phyloP scores from a whole-genome alignment of 2,113 vertebrate genomes.

The Psephotus haematonotus region DNA sequence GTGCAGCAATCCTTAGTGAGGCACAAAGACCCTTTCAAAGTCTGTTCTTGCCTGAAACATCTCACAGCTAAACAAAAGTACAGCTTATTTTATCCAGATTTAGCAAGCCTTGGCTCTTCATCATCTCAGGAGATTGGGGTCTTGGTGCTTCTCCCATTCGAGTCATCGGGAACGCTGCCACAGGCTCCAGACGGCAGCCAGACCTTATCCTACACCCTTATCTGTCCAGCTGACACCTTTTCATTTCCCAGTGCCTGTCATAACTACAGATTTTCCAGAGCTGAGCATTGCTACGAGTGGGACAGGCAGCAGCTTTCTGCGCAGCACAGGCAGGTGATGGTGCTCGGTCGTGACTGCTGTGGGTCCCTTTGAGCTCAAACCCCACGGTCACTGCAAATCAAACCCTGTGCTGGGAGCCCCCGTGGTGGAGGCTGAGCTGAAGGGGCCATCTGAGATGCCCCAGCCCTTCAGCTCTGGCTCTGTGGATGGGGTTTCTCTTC shows the following conservation, averaged over 20 bases:
- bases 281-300: neutral
- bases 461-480: neutral
- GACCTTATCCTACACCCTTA: neutral
- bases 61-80: neutral
- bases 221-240: neutral
- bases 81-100: neutral
- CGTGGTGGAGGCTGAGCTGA: neutral
- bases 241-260: neutral
- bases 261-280: neutral
- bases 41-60: neutral
- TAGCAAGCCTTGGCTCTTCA: neutral
- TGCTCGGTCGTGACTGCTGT: rapidly evolving
- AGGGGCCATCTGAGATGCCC: neutral
- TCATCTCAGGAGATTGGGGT: neutral
- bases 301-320: neutral
- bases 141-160: neutral
- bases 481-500: neutral
- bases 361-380: neutral
- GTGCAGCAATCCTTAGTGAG: neutral
- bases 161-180: neutral
- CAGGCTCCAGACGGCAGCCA: neutral
- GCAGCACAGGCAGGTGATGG: neutral
- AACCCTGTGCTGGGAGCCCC: neutral
- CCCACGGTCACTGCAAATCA: neutral
- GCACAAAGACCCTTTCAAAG: neutral